phyloP scores from a whole-genome alignment of 2,888 invertebrate genomes.

The Volucella zonaria region DNA sequence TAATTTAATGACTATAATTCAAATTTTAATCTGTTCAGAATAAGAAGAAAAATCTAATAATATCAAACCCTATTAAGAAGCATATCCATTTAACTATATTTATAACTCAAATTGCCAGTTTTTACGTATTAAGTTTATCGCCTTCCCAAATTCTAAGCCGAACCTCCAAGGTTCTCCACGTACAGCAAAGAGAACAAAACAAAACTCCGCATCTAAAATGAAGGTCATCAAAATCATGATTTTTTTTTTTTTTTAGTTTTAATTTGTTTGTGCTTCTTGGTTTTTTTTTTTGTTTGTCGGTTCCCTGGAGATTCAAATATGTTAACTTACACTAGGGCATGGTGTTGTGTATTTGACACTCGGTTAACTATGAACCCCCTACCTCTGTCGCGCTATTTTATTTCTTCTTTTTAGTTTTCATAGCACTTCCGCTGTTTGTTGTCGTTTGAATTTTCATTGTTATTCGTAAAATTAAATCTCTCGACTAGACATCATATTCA shows the following conservation, averaged over 20 bases:
- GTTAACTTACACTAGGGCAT: not conserved
- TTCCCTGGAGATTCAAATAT: slow-evolving; percentile 18
- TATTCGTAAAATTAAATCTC: slow-evolving; percentile 10
- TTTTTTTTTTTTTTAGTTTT: slow-evolving; percentile 8
- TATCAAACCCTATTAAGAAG: not conserved
- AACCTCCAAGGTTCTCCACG: slow-evolving; percentile 25
- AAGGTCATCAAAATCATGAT: slow-evolving; percentile 42
- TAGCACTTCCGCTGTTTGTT: slow-evolving; percentile 29
- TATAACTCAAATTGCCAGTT: not conserved
- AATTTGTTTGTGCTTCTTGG: slow-evolving; percentile 34
- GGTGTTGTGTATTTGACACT: slow-evolving; percentile 44
- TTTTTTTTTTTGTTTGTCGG: slow-evolving; percentile 30
- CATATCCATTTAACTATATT: not conserved
- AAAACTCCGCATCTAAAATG: slow-evolving; percentile 1
- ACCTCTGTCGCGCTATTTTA: slow-evolving; percentile 13
- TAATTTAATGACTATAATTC: no score
- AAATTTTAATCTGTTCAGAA: no score
- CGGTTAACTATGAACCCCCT: slow-evolving; percentile 21
- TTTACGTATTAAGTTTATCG: not conserved
- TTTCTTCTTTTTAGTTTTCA: not conserved
- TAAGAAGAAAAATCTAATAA: not conserved
- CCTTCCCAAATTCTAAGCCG: slow-evolving; percentile 4
- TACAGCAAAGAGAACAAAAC: not conserved
- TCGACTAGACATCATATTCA: not conserved
- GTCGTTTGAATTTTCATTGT: slow-evolving; percentile 18